These are phyloP conservation scores for Steinernema hermaphroditum DNA, from an alignment of 2,888 invertebrate genomes.

Conservation along the genomic window DNA sequence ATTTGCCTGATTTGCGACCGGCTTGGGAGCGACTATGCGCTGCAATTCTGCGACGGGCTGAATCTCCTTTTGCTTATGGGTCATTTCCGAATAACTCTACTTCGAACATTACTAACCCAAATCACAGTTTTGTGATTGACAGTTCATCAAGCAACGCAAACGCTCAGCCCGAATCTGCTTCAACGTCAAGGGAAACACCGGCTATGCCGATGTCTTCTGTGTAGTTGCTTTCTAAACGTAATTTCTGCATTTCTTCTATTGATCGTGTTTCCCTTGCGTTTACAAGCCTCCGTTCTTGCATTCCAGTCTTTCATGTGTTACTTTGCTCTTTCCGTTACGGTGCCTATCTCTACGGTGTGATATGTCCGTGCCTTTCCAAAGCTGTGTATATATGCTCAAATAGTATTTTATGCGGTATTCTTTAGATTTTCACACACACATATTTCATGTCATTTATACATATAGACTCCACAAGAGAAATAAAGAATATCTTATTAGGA, in stretches of 20 bases:
- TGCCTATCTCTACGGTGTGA: neutral
- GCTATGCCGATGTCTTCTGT: slow-evolving; percentile 21
- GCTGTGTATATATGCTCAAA: too few relatives aligned
- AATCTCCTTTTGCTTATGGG: slow-evolving; percentile 29
- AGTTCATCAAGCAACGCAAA: neutral
- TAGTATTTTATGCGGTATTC: too few relatives aligned
- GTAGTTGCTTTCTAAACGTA: neutral
- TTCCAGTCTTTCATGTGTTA: neutral
- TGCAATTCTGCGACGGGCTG: neutral
- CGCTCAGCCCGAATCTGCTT: neutral
- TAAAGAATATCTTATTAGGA: slow-evolving; percentile 30
- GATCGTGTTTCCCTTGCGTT: neutral
- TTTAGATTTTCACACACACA: too few relatives aligned
- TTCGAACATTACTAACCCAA: neutral
- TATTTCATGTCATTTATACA: slow-evolving; percentile 21
- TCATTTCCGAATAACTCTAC: slow-evolving; percentile 13
- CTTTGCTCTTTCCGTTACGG: neutral
- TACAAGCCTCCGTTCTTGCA: neutral
- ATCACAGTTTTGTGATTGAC: neutral
- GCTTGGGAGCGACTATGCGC: slow-evolving; percentile 12
- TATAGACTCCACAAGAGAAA: slow-evolving; percentile 26
- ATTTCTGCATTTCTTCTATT: neutral
- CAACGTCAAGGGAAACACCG: neutral
- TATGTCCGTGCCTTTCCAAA: neutral
- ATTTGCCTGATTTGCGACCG: slow-evolving; percentile 22